Evolutionary conservation across 2,797 vertebrate genomes (phyloP).

Genomic region (Falco novaeseelandiae): DNA sequence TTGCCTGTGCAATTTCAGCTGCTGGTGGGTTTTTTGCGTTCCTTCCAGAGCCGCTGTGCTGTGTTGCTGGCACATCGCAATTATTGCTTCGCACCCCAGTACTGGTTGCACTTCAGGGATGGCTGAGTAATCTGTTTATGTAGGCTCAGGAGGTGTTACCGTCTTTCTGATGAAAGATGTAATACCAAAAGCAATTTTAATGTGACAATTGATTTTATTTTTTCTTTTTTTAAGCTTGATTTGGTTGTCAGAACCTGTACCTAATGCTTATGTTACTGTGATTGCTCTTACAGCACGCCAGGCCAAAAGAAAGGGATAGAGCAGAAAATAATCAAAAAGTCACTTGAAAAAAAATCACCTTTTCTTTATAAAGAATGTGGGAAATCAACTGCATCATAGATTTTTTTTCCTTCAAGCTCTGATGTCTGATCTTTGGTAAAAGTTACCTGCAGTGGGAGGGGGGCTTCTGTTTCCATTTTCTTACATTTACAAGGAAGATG

Average conservation of each 20-base stretch:
- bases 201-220: constrained; percentile 1
- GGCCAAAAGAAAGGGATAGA: neutral
- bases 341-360: neutral
- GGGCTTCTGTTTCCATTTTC: neutral
- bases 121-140: constrained; percentile 39
- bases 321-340: constrained; percentile 18
- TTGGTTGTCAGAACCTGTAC: constrained; percentile 17
- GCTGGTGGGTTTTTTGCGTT: neutral
- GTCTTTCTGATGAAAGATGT: constrained; percentile 24
- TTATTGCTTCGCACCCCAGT: neutral
- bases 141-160: constrained; percentile 2
- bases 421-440: neutral
- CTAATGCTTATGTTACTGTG: constrained; percentile 2
- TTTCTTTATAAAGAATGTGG: neutral
- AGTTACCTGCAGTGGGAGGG: neutral
- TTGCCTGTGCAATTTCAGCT: neutral
- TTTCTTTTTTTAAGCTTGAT: constrained; percentile 2
- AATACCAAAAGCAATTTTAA: constrained; percentile 57
- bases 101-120: constrained; percentile 10
- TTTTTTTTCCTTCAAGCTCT: neutral
- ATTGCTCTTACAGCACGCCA: neutral
- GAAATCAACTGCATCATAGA: neutral
- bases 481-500: neutral
- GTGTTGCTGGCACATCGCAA: neutral
- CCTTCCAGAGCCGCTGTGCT: neutral